phyloP scores from a whole-genome alignment of 2,888 invertebrate species.

The Drosophila tanythrix region DNA sequence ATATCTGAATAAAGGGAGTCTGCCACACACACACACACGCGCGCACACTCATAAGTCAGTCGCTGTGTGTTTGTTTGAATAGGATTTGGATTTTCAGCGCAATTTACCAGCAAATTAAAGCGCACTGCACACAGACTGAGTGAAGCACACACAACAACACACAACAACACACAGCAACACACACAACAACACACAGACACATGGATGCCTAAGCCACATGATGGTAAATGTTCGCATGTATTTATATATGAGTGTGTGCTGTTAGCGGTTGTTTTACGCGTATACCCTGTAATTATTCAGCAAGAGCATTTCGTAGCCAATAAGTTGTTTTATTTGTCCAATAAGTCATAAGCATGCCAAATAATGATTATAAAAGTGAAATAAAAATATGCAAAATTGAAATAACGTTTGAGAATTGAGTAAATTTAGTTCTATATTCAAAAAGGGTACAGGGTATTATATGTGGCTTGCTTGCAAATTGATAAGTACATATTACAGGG shows the following conservation, averaged over 20 bases:
- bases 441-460: not conserved
- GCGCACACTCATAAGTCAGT: constrained; percentile 8
- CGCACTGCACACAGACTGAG: constrained; percentile 45
- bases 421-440: not conserved
- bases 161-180: constrained; percentile 17
- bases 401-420: no score
- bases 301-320: no score
- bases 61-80: constrained; percentile 56
- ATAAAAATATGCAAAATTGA: no score
- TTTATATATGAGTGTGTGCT: constrained; percentile 7
- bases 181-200: constrained; percentile 35
- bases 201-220: not conserved
- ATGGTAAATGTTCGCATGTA: not conserved
- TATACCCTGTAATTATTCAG: constrained; percentile 26
- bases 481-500: not conserved
- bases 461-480: not conserved
- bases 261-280: constrained; percentile 6
- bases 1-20: constrained; percentile 11
- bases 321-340: no score
- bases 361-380: no score
- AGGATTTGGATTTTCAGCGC: constrained; percentile 70
- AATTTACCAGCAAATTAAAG: constrained; percentile 79
- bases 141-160: not conserved
- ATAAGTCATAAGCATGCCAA: no score
- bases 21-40: not conserved